Base-by-base conservation (phyloP, 2,797 vertebrate genomes). In the Austrolebias charrua region DNA sequence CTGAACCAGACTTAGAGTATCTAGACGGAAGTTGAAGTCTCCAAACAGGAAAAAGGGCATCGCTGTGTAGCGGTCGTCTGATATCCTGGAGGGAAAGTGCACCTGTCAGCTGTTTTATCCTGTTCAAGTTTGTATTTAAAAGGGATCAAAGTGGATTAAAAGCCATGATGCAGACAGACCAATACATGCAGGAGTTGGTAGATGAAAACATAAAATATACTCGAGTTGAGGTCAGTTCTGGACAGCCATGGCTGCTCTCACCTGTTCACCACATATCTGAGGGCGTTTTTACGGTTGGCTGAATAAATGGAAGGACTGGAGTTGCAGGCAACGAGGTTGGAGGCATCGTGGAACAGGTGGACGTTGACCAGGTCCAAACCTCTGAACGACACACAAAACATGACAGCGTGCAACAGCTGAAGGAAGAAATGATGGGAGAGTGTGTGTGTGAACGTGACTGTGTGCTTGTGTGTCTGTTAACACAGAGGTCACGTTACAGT, bases 301-400 rank as follows among this genome's bases (percentile, higher is more conserved):
- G 93, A 94, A 85, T 94, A 95, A 70, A 93, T 78, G 1, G 94
- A 95, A 6, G 94, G 93, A 55, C 92, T 94, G 75, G 88, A 81
- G 66, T 91, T 89, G 82, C 90, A 93, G 77, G 94, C 93, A 64
- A 93, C 86, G 77, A 95, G 90, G 85, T 95, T 95, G 59, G 94
- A 94, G 73, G 93, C 93, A 79, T 95, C 94, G 2, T 95, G 94
- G 83, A 95, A 95, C 59, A 95, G 90, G 77, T 95, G 94, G 67
- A 95, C 85, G 43, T 95, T 95, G 73, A 95, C 92, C 76, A 95
- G 83, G 74, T 95, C 94, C 52, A 94, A 78, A 58, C 81, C 89
- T 82, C 94, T 94, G 16, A 50, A 44, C 42, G 58, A 54, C 13
- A 77, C 55, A 69, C 44, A 63, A 31, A 77, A 65, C 20, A 52